Base-by-base conservation (phyloP, 2,797 vertebrate genomes). In the Enteromius argenteus region DNA sequence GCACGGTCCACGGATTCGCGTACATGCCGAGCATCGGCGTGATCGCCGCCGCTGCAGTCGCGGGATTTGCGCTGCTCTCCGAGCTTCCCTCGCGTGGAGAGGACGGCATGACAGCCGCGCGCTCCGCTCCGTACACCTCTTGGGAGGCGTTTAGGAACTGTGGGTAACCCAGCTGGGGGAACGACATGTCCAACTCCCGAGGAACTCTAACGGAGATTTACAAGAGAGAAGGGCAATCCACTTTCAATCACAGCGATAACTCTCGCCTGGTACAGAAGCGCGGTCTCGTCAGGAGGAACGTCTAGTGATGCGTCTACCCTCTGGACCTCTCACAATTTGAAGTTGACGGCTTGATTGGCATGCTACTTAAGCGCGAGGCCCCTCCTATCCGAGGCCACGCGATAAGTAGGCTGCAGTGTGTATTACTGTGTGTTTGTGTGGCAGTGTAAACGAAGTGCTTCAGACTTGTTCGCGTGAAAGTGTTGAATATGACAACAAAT, bases 301-400 rank as follows among this genome's bases (percentile, higher is more conserved):
- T 94, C 94, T 95, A 97, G 95, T 96, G 96, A 96, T 95, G 95
- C 95, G 95, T 93, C 96, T 90, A 96, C 96, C 95, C 96, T 96
- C 95, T 91, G 95, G 96, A 97, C 96, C 95, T 93, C 95, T 91
- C 95, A 95, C 96, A 95, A 97, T 98, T 97, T 97, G 96, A 96
- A 98, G 96, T 97, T 97, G 97, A 98, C 95, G 95, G 96, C 95
- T 96, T 99, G 97, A 99, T 98, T 99, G 98, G 97, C 97, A 98
- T 94, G 91, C 95, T 96, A 96, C 97, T 96, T 95, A 96, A 97
- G 96, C 96, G 90, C 90, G 94, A 96, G 90, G 97, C 97, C 88
- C 97, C 97, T 96, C 97, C 98, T 95, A 94, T 96, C 92, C 91
- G 91, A 93, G 95, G 94, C 95, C 97, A 97, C 95, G 96, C 96